A percentile compares a stretch with the other conserved stretches of the same genome.
Conservation (phyloP, 1,140 invertebrate genomes). For the Alviniconcha marisindica region DNA sequence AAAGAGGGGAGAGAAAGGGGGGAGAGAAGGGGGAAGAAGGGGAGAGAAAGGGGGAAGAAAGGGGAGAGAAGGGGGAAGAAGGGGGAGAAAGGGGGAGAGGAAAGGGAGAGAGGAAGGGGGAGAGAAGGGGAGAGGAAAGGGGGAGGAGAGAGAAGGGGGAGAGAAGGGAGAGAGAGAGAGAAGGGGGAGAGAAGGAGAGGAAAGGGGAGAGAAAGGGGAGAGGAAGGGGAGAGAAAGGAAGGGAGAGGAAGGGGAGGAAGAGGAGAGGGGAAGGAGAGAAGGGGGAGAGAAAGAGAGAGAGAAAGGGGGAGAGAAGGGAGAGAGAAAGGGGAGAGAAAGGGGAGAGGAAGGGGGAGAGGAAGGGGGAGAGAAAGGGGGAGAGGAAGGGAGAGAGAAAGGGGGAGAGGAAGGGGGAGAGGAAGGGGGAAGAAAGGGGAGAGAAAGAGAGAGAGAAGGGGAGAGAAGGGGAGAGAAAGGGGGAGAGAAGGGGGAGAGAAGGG, state of each 20-base stretch:
- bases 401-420: neutral
- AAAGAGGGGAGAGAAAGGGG: neutral
- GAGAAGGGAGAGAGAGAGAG: neutral
- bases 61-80: neutral
- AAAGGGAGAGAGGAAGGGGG: neutral
- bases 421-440: neutral
- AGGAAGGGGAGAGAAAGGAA: neutral
- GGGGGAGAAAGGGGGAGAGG: slow-evolving; percentile 20
- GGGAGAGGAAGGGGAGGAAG: neutral
- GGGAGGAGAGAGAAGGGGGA: slow-evolving; percentile 13
- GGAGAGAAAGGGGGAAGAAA: neutral
- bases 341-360: neutral
- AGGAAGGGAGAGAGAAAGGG: neutral
- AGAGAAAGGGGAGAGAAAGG: neutral
- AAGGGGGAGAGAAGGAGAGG: neutral
- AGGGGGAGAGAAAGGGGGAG: neutral
- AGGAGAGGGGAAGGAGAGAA: neutral
- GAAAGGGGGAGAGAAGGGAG: neutral
- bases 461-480: neutral
- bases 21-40: neutral
- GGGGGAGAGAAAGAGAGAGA: neutral
- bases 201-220: slow-evolving; percentile 24
- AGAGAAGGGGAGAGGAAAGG: slow-evolving; percentile 24
- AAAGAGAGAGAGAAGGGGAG: neutral
- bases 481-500: neutral